Evolutionary conservation across 2,888 invertebrate species (phyloP).

Genomic region (Orchesellides sinensis): DNA sequence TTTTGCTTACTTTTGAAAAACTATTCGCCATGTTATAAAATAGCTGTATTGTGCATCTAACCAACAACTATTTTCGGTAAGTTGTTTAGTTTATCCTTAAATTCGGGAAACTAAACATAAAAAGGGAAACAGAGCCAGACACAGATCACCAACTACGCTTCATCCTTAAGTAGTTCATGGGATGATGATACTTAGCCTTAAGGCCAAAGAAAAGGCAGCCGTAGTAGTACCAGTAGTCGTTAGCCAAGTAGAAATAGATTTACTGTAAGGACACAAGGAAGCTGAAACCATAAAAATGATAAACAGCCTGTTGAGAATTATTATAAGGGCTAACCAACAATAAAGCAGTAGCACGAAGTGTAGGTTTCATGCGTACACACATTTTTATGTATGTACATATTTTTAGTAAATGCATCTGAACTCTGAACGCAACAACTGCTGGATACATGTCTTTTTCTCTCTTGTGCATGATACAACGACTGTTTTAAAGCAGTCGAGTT

Average conservation of each 20-base stretch:
- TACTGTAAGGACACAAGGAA: slow-evolving; percentile 42
- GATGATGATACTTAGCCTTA: slow-evolving; percentile 35
- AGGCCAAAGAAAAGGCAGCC: slow-evolving; percentile 18
- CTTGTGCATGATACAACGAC: no score
- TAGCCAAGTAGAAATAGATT: slow-evolving; percentile 53
- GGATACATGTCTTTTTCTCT: no score
- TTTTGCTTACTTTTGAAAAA: slow-evolving; percentile 9
- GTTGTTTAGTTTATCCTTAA: slow-evolving; percentile 17
- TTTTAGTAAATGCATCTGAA: no score
- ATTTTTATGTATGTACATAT: no score
- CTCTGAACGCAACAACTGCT: no score
- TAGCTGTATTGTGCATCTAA: no score
- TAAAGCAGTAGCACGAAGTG: slow-evolving; percentile 4
- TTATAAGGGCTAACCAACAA: slow-evolving; percentile 55
- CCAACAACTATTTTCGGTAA: slow-evolving; percentile 1
- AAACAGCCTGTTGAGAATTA: slow-evolving; percentile 73
- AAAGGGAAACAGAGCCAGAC: not conserved
- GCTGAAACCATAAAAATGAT: slow-evolving; percentile 72
- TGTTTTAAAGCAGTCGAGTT: not conserved
- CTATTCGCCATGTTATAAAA: not conserved
- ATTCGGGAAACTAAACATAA: not conserved
- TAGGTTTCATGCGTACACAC: not conserved
- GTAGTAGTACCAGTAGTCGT: slow-evolving; percentile 11
- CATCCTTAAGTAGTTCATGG: not conserved
- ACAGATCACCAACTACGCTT: not conserved